Percentiles rank a stretch among this genome's conserved stretches.
Evolutionary conservation across 2,888 invertebrate genomes (phyloP).

Genomic region (Taenaris catops): DNA sequence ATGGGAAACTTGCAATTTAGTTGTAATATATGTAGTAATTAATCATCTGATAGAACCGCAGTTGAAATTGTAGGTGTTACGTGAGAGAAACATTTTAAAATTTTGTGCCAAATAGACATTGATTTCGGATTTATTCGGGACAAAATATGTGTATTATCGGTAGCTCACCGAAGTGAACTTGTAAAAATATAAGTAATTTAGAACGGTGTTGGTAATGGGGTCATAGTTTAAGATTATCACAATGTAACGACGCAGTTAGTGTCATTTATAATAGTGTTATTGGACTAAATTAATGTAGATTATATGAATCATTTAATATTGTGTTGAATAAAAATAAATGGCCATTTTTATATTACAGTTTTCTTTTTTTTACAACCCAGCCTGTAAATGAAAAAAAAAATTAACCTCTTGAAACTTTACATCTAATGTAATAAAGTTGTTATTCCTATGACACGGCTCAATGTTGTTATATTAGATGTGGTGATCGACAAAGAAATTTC

Average conservation of each 20-base stretch:
- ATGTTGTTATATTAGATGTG: too few species aligned
- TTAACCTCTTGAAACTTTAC: too few species aligned
- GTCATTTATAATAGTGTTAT: conserved; percentile 40
- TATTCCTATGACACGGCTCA: too few species aligned
- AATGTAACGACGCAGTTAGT: conserved; percentile 57
- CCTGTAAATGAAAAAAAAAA: too few species aligned
- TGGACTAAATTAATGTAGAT: conserved; percentile 71
- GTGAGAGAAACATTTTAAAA: conserved; percentile 30
- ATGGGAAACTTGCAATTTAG: conserved; percentile 31
- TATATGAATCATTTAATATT: conserved; percentile 43
- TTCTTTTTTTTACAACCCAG: conserved; percentile 35
- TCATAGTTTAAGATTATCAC: conserved; percentile 27
- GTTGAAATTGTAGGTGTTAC: conserved; percentile 4
- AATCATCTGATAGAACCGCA: conserved; percentile 2
- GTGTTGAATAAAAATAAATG: conserved; percentile 52
- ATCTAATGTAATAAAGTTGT: too few species aligned
- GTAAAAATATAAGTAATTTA: conserved; percentile 34
- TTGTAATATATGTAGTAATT: conserved; percentile 19
- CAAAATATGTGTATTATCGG: conserved; percentile 59
- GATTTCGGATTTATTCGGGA: conserved; percentile 60
- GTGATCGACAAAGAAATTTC: too few species aligned
- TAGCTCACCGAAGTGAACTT: conserved; percentile 53
- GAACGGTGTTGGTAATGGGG: conserved; percentile 50
- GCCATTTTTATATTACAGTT: conserved; percentile 39
- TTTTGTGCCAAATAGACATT: conserved; percentile 76